Evolutionary conservation across 2,113 vertebrate species (phyloP).

Genomic region (Megalops atlanticus): DNA sequence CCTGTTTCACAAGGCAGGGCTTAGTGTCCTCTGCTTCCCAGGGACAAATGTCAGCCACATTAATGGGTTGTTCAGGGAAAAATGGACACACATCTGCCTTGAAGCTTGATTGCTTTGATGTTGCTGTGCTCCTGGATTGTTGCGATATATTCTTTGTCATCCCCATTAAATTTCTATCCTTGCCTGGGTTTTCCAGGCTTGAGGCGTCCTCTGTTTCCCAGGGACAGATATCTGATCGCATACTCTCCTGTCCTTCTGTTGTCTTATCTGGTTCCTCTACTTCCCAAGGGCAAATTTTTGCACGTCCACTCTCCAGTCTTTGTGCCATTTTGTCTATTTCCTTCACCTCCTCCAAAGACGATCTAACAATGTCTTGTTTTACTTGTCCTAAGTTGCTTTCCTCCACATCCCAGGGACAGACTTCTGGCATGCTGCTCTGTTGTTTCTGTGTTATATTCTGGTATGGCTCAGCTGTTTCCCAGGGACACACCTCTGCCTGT

Average conservation of each 20-base stretch:
- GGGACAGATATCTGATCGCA: constrained; percentile 42
- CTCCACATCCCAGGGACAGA: constrained; percentile 61
- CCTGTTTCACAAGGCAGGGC: constrained; percentile 27
- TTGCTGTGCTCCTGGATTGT: not conserved
- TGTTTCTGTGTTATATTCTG: constrained; percentile 34
- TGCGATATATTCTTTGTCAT: too few relatives aligned
- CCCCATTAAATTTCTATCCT: too few relatives aligned
- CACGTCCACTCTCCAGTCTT: constrained; percentile 32
- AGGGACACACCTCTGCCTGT: constrained; percentile 49
- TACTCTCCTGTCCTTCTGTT: constrained; percentile 31
- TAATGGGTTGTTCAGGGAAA: constrained; percentile 45
- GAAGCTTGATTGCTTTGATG: not conserved
- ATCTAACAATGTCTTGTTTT: not conserved
- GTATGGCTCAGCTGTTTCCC: constrained; percentile 23
- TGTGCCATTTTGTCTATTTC: not conserved
- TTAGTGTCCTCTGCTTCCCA: constrained; percentile 50
- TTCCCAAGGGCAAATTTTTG: not conserved
- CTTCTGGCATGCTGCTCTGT: constrained; percentile 47
- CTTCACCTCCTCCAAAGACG: not conserved
- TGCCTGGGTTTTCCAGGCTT: constrained; percentile 4
- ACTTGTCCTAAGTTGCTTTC: constrained; percentile 38
- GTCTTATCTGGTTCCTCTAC: not conserved
- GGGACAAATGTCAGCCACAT: constrained; percentile 42
- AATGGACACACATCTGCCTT: constrained; percentile 45
- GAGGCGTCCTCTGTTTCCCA: constrained; percentile 14